These are phyloP conservation scores for Limnodromus scolopaceus DNA, from an alignment of 2,797 vertebrate species.

Conservation along the genomic window DNA sequence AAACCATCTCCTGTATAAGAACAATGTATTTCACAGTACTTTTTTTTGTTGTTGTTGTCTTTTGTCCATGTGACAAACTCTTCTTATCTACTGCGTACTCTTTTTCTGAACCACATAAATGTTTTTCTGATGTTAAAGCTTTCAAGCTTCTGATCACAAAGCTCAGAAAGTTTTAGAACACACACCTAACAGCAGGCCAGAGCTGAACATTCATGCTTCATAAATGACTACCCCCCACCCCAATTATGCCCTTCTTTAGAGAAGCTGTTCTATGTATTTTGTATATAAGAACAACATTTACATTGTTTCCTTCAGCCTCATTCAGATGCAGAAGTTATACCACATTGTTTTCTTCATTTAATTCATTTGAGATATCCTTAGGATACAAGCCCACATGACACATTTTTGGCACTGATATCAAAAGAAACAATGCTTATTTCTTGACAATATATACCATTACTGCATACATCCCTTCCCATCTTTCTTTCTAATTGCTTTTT, in stretches of 20 bases:
- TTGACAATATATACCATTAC: not conserved
- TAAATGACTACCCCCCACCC: too few species aligned
- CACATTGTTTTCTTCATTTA: not conserved
- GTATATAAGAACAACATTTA: not conserved
- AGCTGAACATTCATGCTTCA: not conserved
- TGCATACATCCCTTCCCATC: not conserved
- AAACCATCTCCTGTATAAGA: not conserved
- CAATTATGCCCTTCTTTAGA: not conserved
- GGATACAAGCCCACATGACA: not conserved
- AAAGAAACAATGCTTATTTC: not conserved
- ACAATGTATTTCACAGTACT: not conserved
- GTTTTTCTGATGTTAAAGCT: not conserved
- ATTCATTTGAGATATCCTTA: slow-evolving; percentile 2
- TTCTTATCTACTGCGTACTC: accelerated
- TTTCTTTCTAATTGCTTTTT: not conserved
- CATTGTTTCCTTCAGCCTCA: not conserved
- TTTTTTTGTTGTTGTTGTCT: not conserved
- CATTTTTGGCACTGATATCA: not conserved
- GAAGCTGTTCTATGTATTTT: not conserved
- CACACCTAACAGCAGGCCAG: not conserved
- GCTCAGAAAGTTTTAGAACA: not conserved
- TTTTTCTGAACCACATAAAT: not conserved
- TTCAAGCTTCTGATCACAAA: not conserved
- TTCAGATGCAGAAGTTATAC: not conserved
- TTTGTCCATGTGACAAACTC: not conserved